A percentile compares a stretch with the other conserved stretches of the same genome.
Conservation (phyloP, 2,888 invertebrate genomes). For the Tiliacea aurago region DNA sequence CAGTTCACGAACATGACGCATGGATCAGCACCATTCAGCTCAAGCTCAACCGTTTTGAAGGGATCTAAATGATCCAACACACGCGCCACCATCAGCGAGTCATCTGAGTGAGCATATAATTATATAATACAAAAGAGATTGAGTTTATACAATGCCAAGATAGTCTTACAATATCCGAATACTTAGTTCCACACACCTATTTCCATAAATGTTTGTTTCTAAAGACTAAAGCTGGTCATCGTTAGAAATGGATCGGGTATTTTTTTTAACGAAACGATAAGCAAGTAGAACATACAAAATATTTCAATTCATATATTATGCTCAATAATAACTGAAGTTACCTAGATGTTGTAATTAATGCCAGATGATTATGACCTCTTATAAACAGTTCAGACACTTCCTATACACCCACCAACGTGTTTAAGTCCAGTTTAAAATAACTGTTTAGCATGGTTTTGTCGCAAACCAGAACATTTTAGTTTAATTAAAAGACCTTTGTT, state of each 20-base stretch:
- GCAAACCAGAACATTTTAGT: background rate
- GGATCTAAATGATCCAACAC: no score
- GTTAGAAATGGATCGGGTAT: slow-evolving; percentile 2
- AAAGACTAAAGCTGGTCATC: slow-evolving; percentile 32
- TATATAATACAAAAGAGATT: no score
- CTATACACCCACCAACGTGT: background rate
- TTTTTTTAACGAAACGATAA: slow-evolving; percentile 40
- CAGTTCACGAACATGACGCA: no score
- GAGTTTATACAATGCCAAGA: no score
- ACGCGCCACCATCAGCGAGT: no score
- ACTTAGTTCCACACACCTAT: slow-evolving; percentile 2
- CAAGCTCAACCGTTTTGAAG: no score
- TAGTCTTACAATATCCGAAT: background rate
- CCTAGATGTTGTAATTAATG: background rate
- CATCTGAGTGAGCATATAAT: no score
- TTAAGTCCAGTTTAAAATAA: background rate
- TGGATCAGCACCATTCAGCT: no score
- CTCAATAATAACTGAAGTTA: background rate
- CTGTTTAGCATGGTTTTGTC: background rate
- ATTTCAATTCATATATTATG: background rate
- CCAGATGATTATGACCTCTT: background rate
- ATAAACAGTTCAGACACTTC: background rate
- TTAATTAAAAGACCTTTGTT: background rate
- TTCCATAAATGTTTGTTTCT: slow-evolving; percentile 19
- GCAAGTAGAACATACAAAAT: slow-evolving; percentile 14